Evolutionary conservation across 2,888 invertebrate species (phyloP).

Genomic region (Heliconius sara): DNA sequence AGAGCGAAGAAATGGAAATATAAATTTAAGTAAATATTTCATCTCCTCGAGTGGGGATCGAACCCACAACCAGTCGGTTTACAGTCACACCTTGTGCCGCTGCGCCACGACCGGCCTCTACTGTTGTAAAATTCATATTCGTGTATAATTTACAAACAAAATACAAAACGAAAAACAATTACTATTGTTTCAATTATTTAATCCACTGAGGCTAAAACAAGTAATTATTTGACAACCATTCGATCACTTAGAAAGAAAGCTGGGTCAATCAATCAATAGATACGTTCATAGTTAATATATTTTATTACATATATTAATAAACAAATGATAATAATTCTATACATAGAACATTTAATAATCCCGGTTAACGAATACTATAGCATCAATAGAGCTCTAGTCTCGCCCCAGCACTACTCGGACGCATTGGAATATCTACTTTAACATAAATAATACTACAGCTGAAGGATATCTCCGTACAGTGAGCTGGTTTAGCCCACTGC

Average conservation of each 20-base stretch:
- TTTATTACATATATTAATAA: background rate
- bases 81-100: no score
- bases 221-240: background rate
- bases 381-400: constrained; percentile 29
- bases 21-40: no score
- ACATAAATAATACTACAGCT: constrained; percentile 39
- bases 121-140: no score
- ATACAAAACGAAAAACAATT: no score
- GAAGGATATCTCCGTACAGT: constrained; percentile 41
- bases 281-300: background rate
- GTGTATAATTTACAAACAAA: no score
- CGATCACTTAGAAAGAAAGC: background rate
- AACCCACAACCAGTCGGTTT: no score
- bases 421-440: constrained; percentile 66
- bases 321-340: background rate
- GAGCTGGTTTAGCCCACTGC: constrained; percentile 47
- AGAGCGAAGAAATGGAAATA: no score
- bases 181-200: no score
- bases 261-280: background rate
- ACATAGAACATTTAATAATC: constrained; percentile 30
- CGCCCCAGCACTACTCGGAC: constrained; percentile 36
- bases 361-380: constrained; percentile 32
- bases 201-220: background rate
- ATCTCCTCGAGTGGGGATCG: no score
- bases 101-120: no score